Conservation (phyloP, 1,140 invertebrate species). For the Aphis craccivora region DNA sequence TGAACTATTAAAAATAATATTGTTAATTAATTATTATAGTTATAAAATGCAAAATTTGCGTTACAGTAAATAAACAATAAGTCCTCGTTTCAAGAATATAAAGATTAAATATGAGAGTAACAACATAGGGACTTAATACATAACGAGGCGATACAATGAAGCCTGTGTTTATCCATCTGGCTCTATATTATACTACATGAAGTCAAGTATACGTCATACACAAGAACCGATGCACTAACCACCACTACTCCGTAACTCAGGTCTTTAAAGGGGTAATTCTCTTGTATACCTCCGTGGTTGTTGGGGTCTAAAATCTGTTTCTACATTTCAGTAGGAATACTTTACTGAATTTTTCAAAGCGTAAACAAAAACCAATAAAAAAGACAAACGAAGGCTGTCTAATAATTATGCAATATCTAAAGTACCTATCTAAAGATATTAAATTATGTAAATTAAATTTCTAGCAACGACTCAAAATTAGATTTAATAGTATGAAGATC, state of each 20-base stretch:
- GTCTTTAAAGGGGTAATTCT: not conserved
- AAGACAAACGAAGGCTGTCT: not conserved
- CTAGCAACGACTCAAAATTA: not conserved
- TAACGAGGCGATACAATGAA: not conserved
- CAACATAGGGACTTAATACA: not conserved
- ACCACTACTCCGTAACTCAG: not conserved
- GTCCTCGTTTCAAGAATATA: not conserved
- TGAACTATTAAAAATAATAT: not conserved
- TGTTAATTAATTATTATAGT: not conserved
- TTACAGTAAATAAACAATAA: not conserved
- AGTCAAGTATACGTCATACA: conserved; percentile 41
- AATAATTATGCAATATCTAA: not conserved
- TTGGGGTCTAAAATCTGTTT: not conserved
- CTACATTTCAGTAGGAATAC: not conserved
- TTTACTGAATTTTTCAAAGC: not conserved
- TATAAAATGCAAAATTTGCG: not conserved
- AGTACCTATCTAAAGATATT: not conserved
- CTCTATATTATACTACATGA: not conserved
- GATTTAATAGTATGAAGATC: not conserved
- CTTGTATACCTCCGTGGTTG: not conserved
- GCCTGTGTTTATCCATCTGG: not conserved
- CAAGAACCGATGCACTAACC: not conserved
- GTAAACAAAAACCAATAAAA: not conserved
- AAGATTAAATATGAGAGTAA: not conserved
- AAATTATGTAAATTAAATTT: not conserved